Evolutionary conservation across 2,888 invertebrate genomes (phyloP).

Genomic region (Mesorhabditis sp.): DNA sequence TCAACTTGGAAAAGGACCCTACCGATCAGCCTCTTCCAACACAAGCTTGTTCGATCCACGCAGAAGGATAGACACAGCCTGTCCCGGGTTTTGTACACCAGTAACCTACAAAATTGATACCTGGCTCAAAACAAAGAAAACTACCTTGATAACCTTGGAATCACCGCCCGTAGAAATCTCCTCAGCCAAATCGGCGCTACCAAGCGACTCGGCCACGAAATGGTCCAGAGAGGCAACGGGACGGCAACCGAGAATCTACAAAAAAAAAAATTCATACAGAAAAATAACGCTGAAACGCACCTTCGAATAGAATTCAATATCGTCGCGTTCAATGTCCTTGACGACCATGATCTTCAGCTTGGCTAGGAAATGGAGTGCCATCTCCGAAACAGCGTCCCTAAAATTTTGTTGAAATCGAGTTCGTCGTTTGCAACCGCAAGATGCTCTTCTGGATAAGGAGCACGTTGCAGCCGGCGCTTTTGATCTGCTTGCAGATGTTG

Average conservation of each 20-base stretch:
- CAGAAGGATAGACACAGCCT: constrained; percentile 85
- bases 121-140: background rate
- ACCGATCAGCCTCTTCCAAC: constrained; percentile 79
- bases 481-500: constrained; percentile 96
- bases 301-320: constrained; percentile 94
- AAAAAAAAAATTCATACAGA: constrained; percentile 6
- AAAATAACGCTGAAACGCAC: constrained; percentile 52
- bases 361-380: constrained; percentile 94
- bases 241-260: constrained; percentile 60
- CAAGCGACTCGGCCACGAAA: constrained; percentile 85
- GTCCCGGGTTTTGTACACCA: constrained; percentile 80
- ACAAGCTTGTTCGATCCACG: constrained; percentile 84
- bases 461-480: constrained; percentile 96
- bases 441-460: constrained; percentile 83
- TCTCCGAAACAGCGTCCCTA: constrained; percentile 91
- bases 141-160: constrained; percentile 79
- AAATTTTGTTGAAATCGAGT: constrained; percentile 36
- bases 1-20: background rate
- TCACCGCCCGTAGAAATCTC: constrained; percentile 83
- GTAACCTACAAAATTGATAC: constrained; percentile 68
- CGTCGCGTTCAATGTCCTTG: constrained; percentile 95
- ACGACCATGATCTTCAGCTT: constrained; percentile 98
- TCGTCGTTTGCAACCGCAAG: constrained; percentile 65
- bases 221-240: constrained; percentile 98
- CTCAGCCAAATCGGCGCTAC: constrained; percentile 86